phyloP scores from a whole-genome alignment of 1,140 invertebrate genomes.

The Mylabris phalerata region DNA sequence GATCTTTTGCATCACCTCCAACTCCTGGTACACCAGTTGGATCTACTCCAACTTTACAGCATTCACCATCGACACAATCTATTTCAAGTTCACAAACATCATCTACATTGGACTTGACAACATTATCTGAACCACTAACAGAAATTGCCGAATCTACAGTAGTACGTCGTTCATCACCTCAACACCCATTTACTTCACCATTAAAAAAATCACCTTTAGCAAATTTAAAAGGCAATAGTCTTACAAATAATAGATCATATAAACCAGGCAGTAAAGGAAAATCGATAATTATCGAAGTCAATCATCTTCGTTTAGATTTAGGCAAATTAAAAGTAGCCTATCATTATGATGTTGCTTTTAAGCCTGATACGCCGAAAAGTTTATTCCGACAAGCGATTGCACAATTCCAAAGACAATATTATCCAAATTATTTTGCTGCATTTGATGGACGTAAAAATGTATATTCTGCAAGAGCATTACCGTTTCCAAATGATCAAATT shows the following conservation, averaged over 20 bases:
- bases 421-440: constrained; percentile 46
- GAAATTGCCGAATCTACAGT: too few relatives aligned
- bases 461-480: constrained; percentile 42
- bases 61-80: too few relatives aligned
- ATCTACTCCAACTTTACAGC: too few relatives aligned
- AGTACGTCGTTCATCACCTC: too few relatives aligned
- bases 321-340: constrained; percentile 41
- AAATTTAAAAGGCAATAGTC: constrained; percentile 23
- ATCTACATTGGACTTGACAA: too few relatives aligned
- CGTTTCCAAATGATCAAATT: constrained; percentile 16
- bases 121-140: too few relatives aligned
- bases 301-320: constrained; percentile 51
- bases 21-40: too few relatives aligned
- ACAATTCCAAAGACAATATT: constrained; percentile 34
- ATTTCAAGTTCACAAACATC: too few relatives aligned
- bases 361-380: constrained; percentile 43
- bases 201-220: neutral
- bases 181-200: too few relatives aligned
- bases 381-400: constrained; percentile 37
- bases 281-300: constrained; percentile 46
- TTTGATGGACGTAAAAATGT: constrained; percentile 66
- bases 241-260: constrained; percentile 17
- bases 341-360: constrained; percentile 47
- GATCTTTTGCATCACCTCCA: too few relatives aligned
- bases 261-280: constrained; percentile 43